Evolutionary conservation across 2,888 invertebrate species (phyloP).

Genomic region (Ophonus ardosiacus): DNA sequence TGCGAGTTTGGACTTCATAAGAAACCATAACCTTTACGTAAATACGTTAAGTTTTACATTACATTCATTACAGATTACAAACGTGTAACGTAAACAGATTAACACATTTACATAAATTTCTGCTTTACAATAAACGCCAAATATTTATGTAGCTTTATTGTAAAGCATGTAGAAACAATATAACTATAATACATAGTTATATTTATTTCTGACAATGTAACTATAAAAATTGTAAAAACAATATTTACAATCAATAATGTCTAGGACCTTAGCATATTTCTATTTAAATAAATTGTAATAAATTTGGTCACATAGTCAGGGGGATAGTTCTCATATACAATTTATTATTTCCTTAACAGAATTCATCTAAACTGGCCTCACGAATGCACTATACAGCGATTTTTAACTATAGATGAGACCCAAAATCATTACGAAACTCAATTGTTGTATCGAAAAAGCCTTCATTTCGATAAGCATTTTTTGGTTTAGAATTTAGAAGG

Average conservation of each 20-base stretch:
- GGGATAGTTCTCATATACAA: not conserved
- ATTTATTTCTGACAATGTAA: slow-evolving; percentile 45
- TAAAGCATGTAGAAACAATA: not conserved
- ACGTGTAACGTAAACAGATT: slow-evolving; percentile 31
- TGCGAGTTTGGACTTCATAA: slow-evolving; percentile 6
- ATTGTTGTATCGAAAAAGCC: too few species aligned
- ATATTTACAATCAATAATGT: not conserved
- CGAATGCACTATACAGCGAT: not conserved
- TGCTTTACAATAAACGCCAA: not conserved
- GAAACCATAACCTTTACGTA: slow-evolving; percentile 4
- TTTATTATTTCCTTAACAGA: not conserved
- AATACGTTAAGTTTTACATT: slow-evolving; percentile 48
- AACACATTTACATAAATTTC: slow-evolving; percentile 39
- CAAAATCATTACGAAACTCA: too few species aligned
- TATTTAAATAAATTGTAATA: not conserved
- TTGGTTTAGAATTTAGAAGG: too few species aligned
- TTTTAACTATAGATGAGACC: too few species aligned
- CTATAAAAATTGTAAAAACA: not conserved
- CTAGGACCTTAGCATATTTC: not conserved
- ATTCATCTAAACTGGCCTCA: not conserved
- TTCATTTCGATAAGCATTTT: too few species aligned
- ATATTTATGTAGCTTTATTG: not conserved
- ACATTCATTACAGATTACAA: slow-evolving; percentile 14
- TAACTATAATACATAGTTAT: slow-evolving; percentile 36
- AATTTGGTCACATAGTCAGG: slow-evolving; percentile 6